Evolutionary conservation across 1,140 invertebrate species (phyloP), one percentile per base, ranked within the genome.

Genomic region (Cheumatopsyche charites): DNA sequence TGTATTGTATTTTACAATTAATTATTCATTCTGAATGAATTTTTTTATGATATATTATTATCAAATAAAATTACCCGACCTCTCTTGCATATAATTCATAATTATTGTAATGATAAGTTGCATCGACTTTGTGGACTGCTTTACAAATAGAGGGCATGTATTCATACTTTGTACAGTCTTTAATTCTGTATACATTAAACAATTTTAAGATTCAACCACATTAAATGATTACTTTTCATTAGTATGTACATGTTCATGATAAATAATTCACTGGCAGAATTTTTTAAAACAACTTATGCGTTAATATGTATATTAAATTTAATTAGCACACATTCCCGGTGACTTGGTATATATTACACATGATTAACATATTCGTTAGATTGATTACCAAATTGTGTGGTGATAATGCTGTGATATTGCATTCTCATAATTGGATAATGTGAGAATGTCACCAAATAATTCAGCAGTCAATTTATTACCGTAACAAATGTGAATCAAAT

Each of bases 111-210:
- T 36, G 29, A 36, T 36, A 36, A 36, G 9, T 36, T 36, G 29
- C 9, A 36, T 36, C 29, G 29, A 36, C 47, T 52, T 19, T 17
- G 47, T 52, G 47, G 47, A 52, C 47, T 52, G 47, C 19, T 52
- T 52, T 52, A 52, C 15, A 17, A 52, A 52, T 52, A 17, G 15
- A 19, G 47, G 58, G 19, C 23, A 62, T 25, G 58, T n/a, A 49
- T 15, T 45, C 19, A 42, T 21, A 45, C 42, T 65, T 65, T 42
- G 29, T 67, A 67, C 65, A 67, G 65, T 67, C 65, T 67, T 67
- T 23, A 67, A 47, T 67, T 67, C 65, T 67, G 65, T 67, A 47
- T 67, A 67, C 62, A 67, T 47, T 49, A 19, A 21, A 12, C 43
- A 49, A 67, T 17, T 67, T 67, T n/a, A 52, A 52, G 47, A 17